Conservation (phyloP, 2,888 invertebrate genomes). For the Lithophane socia region DNA sequence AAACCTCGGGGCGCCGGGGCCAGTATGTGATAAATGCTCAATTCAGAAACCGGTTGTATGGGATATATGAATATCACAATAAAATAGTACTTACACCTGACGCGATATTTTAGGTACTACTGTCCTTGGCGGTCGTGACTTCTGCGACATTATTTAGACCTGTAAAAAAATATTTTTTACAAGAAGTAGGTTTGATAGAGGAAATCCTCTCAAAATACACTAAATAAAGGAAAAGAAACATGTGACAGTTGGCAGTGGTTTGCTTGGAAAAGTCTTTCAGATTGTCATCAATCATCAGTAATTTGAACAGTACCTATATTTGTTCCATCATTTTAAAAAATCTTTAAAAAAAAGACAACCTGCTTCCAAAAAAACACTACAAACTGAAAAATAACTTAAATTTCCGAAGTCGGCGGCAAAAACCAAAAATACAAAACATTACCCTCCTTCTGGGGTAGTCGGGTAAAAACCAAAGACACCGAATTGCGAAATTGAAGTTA, state of each 20-base stretch:
- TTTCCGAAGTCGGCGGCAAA: too few relatives aligned
- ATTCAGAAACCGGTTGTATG: background rate
- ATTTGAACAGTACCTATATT: background rate
- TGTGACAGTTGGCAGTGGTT: background rate
- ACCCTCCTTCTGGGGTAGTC: too few relatives aligned
- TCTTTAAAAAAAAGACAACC: too few relatives aligned
- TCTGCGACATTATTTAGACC: constrained; percentile 24
- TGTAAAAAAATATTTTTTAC: background rate
- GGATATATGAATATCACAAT: background rate
- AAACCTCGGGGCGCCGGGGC: too few relatives aligned
- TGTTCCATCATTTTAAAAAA: background rate
- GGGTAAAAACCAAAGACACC: too few relatives aligned
- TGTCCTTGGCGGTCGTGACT: background rate
- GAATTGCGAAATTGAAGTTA: too few relatives aligned
- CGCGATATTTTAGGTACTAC: background rate
- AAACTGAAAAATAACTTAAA: too few relatives aligned
- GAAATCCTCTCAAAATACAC: background rate
- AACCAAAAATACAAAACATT: too few relatives aligned
- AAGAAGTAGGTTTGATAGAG: background rate
- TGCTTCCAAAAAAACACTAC: too few relatives aligned
- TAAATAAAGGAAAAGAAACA: too few relatives aligned
- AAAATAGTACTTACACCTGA: constrained; percentile 38
- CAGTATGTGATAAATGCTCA: background rate
- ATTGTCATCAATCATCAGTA: background rate
- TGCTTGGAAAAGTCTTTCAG: background rate